Conservation (phyloP, 2,113 vertebrate species). For the Elephantulus edwardii region DNA sequence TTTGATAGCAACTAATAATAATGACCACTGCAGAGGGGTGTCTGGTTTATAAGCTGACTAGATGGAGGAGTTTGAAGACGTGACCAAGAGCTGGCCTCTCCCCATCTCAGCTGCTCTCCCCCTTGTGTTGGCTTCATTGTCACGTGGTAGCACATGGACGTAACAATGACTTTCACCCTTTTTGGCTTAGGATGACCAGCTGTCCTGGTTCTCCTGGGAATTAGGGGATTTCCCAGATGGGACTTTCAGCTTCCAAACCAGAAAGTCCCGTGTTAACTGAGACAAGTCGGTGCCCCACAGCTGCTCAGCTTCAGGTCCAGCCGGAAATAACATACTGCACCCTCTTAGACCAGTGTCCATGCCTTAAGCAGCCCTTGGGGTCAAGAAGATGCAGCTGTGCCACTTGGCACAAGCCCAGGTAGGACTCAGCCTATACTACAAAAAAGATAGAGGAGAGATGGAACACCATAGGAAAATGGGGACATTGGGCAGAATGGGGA, state of each 20-base stretch:
- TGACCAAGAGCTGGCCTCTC: neutral
- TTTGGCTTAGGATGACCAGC: neutral
- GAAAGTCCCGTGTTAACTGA: neutral
- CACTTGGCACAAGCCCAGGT: neutral
- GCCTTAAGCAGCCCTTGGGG: neutral
- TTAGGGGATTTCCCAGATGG: neutral
- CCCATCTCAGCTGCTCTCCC: neutral
- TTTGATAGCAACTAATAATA: neutral
- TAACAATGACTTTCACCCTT: neutral
- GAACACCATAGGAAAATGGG: neutral
- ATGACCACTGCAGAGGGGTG: neutral
- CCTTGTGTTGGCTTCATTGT: neutral
- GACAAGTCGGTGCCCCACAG: neutral
- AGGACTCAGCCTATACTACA: neutral
- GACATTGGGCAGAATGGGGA: neutral
- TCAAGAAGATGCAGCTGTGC: neutral
- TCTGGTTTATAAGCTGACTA: neutral
- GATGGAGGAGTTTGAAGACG: neutral
- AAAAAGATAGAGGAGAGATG: neutral
- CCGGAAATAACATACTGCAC: neutral
- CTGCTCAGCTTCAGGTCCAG: neutral
- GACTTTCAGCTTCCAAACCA: slow-evolving; percentile 36
- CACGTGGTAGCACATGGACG: neutral
- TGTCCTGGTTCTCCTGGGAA: neutral
- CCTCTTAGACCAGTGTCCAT: neutral